phyloP scores from a whole-genome alignment of 37 sponge, comb jelly and placozoan species.

The Theonella swinhoei region DNA sequence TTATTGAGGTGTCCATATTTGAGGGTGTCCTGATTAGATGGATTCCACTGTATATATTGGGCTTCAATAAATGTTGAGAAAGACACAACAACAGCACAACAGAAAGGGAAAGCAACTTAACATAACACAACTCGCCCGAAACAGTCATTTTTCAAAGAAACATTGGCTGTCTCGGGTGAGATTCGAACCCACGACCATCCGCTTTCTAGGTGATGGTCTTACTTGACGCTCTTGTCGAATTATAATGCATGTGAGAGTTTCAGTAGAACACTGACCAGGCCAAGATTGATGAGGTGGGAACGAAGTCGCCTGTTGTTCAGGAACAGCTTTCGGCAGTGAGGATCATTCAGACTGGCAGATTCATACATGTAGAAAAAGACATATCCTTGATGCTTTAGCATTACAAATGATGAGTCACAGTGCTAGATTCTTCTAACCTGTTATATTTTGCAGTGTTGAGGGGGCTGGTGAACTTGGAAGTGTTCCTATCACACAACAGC shows the following conservation, averaged over 20 bases:
- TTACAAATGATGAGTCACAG: not conserved
- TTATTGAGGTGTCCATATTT: not conserved
- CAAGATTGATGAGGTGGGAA: conserved; percentile 72
- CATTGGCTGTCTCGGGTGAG: too few species aligned
- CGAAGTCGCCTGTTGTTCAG: conserved; percentile 75
- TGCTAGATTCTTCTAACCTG: conserved; percentile 32
- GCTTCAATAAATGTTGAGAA: too few species aligned
- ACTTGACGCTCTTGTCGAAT: too few species aligned
- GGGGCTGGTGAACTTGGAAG: conserved; percentile 70
- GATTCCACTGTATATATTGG: not conserved
- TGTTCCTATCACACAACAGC: conserved; percentile 38
- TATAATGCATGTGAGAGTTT: too few species aligned
- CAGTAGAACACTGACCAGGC: conserved; percentile 80
- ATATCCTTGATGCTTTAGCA: not conserved
- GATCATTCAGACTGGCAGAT: conserved; percentile 80
- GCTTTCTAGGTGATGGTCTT: too few species aligned
- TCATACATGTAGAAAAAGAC: not conserved
- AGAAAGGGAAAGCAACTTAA: too few species aligned
- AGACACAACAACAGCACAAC: too few species aligned
- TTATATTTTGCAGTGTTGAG: conserved; percentile 64
- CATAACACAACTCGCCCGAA: too few species aligned
- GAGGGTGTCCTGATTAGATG: too few species aligned
- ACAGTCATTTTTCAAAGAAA: too few species aligned
- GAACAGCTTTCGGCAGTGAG: conserved; percentile 78
- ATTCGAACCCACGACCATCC: too few species aligned